Evolutionary conservation across 2,888 invertebrate genomes (phyloP).

Genomic region (Anagyrus pseudococci): DNA sequence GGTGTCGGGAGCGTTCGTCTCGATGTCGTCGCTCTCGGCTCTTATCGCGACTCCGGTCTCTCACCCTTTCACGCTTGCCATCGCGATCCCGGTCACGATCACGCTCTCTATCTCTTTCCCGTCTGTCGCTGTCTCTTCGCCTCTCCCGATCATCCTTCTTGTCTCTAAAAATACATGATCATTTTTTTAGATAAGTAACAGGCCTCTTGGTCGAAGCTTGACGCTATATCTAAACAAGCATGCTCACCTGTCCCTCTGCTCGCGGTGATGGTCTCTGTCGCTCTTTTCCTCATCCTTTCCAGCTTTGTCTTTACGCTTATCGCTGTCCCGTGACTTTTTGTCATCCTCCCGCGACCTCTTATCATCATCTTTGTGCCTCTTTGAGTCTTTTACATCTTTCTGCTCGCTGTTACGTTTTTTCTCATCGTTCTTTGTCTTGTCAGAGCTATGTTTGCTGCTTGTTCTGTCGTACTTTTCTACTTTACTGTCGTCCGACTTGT

Average conservation of each 20-base stretch:
- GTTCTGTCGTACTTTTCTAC: conserved; percentile 48
- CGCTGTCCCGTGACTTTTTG: conserved; percentile 50
- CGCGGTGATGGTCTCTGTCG: conserved; percentile 52
- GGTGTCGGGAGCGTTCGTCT: conserved; percentile 53
- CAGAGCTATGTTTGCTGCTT: conserved; percentile 41
- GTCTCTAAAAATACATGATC: conserved; percentile 42
- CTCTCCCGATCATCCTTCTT: conserved; percentile 44
- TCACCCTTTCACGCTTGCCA: conserved; percentile 48
- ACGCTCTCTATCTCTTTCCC: conserved; percentile 49
- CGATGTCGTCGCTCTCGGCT: conserved; percentile 55
- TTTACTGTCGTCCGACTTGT: conserved; percentile 45
- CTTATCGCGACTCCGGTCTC: conserved; percentile 44
- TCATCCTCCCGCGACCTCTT: conserved; percentile 51
- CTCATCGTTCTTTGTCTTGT: conserved; percentile 48
- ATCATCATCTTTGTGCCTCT: conserved; percentile 44
- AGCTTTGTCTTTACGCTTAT: conserved; percentile 50
- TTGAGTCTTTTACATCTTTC: conserved; percentile 50
- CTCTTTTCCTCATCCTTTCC: conserved; percentile 50
- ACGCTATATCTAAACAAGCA: not conserved
- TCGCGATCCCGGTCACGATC: conserved; percentile 53
- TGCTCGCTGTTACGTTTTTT: conserved; percentile 48
- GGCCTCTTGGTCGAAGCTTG: not conserved
- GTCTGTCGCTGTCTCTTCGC: conserved; percentile 47
- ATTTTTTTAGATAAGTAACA: not conserved
- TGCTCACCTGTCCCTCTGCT: conserved; percentile 44